These are phyloP conservation scores for Anoncus sp. DNA, from an alignment of 2,888 invertebrate species.

Conservation along the genomic window DNA sequence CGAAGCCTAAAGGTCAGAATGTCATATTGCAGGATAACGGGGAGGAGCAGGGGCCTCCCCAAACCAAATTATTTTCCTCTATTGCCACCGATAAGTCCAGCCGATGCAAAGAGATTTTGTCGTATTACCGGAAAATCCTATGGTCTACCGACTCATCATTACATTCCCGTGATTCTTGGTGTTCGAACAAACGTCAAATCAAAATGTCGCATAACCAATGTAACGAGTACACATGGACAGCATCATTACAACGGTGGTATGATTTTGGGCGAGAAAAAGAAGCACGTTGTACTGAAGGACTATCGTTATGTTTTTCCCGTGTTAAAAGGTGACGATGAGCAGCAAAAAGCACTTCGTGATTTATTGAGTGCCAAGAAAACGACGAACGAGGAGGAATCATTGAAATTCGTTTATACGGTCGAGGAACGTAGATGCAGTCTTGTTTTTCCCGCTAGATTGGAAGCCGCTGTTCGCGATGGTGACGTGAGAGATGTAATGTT, in stretches of 20 bases:
- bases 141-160: slow-evolving; percentile 90
- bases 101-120: slow-evolving; percentile 92
- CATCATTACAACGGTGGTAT: slow-evolving; percentile 86
- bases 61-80: slow-evolving; percentile 93
- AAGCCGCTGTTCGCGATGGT: slow-evolving; percentile 90
- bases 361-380: slow-evolving; percentile 86
- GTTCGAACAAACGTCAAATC: slow-evolving; percentile 82
- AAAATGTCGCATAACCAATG: slow-evolving; percentile 88
- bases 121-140: slow-evolving; percentile 92
- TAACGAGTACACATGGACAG: slow-evolving; percentile 86
- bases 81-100: slow-evolving; percentile 91
- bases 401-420: slow-evolving; percentile 90
- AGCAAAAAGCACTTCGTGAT: slow-evolving; percentile 87
- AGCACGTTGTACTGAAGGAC: slow-evolving; percentile 88
- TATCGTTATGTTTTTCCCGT: slow-evolving; percentile 91
- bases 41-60: slow-evolving; percentile 91
- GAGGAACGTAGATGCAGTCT: slow-evolving; percentile 90
- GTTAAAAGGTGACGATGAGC: slow-evolving; percentile 88
- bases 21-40: slow-evolving; percentile 93
- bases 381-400: slow-evolving; percentile 84
- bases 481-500: slow-evolving; percentile 91
- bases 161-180: slow-evolving; percentile 90
- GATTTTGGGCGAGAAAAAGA: slow-evolving; percentile 87
- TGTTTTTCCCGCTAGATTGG: slow-evolving; percentile 89
- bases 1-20: slow-evolving; percentile 80